Conservation (phyloP, 2,797 vertebrate genomes). For the Cyprinella venusta region DNA sequence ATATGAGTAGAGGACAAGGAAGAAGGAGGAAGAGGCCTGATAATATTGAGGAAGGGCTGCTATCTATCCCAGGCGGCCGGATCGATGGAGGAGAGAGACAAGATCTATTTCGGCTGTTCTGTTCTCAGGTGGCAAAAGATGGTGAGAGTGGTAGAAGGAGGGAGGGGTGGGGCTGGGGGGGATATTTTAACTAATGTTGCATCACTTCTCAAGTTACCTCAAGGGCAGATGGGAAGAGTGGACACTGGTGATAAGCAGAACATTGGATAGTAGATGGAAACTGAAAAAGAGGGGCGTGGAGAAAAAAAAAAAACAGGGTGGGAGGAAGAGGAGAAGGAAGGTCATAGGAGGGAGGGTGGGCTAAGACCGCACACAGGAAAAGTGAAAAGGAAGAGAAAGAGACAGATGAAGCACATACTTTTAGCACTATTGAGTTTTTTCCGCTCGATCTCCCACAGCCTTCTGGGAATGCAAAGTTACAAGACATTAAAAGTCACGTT, state of each 20-base stretch:
- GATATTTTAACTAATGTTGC: conserved; percentile 55
- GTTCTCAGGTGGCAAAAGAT: conserved; percentile 48
- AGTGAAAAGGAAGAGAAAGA: conserved; percentile 24
- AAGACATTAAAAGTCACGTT: not conserved
- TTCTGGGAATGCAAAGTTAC: conserved; percentile 22
- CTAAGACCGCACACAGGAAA: conserved; percentile 24
- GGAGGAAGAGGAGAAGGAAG: conserved; percentile 21
- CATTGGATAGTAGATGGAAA: conserved; percentile 1
- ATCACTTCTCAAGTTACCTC: conserved; percentile 54
- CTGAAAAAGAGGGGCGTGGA: conserved; percentile 30
- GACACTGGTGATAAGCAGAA: conserved; percentile 41
- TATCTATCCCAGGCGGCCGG: conserved; percentile 39
- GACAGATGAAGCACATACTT: conserved; percentile 23
- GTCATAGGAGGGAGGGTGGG: conserved; percentile 34
- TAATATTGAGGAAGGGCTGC: conserved; percentile 48
- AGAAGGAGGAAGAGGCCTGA: conserved; percentile 28
- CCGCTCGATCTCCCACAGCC: not conserved
- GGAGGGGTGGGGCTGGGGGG: not conserved
- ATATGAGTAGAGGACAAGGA: conserved; percentile 2
- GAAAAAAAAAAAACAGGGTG: conserved; percentile 5
- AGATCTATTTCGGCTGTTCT: conserved; percentile 53
- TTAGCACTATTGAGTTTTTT: not conserved
- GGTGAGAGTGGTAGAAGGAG: conserved; percentile 8
- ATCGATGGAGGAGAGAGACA: conserved; percentile 58
- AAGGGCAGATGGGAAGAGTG: conserved; percentile 53